A percentile compares a stretch with the other conserved stretches of the same genome.
phyloP scores from a whole-genome alignment of 2,113 vertebrate species.

The Xenopus borealis region DNA sequence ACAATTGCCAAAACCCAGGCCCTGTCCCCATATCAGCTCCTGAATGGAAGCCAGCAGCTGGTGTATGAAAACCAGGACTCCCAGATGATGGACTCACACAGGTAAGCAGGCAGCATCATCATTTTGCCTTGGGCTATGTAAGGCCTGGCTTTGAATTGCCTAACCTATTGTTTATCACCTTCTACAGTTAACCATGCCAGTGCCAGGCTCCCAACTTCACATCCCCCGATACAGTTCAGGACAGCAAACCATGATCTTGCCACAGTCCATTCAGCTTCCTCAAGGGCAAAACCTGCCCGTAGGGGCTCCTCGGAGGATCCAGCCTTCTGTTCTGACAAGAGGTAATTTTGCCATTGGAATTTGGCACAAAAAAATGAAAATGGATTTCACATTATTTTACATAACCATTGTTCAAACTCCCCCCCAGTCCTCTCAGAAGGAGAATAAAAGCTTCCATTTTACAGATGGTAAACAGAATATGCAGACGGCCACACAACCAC shows the following conservation, averaged over 20 bases:
- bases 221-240: conserved; percentile 88
- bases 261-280: conserved; percentile 94
- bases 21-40: conserved; percentile 90
- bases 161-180: background rate
- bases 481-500: conserved; percentile 69
- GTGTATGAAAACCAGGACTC: conserved; percentile 93
- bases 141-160: conserved; percentile 7
- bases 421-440: conserved; percentile 85
- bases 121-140: conserved; percentile 24
- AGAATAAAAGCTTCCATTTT: conserved; percentile 96
- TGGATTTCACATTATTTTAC: too few relatives aligned
- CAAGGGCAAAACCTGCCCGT: conserved; percentile 92
- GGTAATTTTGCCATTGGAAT: conserved; percentile 60
- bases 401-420: background rate
- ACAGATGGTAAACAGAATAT: conserved; percentile 85
- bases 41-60: conserved; percentile 89
- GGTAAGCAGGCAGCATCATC: conserved; percentile 59
- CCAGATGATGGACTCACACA: conserved; percentile 97
- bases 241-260: conserved; percentile 92
- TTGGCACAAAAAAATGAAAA: too few relatives aligned
- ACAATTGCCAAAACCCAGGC: conserved; percentile 89
- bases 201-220: conserved; percentile 89
- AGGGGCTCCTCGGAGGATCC: conserved; percentile 86
- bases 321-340: conserved; percentile 86
- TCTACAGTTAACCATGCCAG: conserved; percentile 89